Evolutionary conservation across 1,140 invertebrate species (phyloP), one percentile per base, ranked within the genome.

Genomic region (Macrobrachium nipponense): DNA sequence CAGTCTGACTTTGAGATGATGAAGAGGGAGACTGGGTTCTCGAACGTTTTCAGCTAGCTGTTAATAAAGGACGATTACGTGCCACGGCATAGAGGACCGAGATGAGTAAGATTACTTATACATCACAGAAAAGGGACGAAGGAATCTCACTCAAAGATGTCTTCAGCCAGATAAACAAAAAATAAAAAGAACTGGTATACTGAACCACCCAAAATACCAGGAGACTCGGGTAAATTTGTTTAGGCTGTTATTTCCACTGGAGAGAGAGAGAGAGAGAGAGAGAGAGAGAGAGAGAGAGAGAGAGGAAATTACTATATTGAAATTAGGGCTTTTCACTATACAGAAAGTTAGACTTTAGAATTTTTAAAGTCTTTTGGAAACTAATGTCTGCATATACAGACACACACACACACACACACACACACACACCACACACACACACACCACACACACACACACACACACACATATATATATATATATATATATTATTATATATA

Each of bases 241-340:
- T 1, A n/a, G n/a, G n/a, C 20, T 23, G 10, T 23, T 20, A 70
- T 17, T 18, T 17, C 15, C 15, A 20, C 15, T 17, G 5, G 62
- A 64, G 62, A 64, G 62, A 64, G 62, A 64, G 62, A 64, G 62
- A 64, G 62, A 64, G 62, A 64, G 62, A 64, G 62, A 64, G 62
- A 64, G 62, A 64, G 62, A 64, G 62, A 64, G 62, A 64, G 62
- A 64, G 62, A 64, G 62, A 64, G 62, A 64, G 62, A 64, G 62
- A 64, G 62, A n/a, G 43, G 15, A 72, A 43, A 72, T 23, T 14
- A 70, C 66, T 11, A 11, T 12, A 6, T 6, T 2, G 36, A 11
- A 70, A n/a, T 70, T 15, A 1, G 11, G 27, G 27, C 11, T 11
- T 70, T 12, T 5, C 66, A 23, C 23, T 0, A 72, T n/a, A 15